A percentile compares a stretch with the other conserved stretches of the same genome.
Conservation (phyloP, 2,113 vertebrate genomes). For the Castor canadensis region DNA sequence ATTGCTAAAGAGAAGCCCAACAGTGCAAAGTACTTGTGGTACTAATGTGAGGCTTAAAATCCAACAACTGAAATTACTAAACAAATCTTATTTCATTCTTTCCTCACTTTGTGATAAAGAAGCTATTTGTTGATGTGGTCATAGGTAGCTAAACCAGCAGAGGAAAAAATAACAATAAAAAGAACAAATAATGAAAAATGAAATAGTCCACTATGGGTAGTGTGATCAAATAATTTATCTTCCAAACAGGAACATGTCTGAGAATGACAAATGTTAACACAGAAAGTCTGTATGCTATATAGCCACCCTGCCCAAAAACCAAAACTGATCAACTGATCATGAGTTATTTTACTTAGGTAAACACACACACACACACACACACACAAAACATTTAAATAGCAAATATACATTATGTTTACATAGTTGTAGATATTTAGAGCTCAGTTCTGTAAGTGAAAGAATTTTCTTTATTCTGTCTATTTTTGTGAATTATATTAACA, state of each 20-base stretch:
- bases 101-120: not conserved
- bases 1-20: not conserved
- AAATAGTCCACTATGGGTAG: not conserved
- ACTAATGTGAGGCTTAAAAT: not conserved
- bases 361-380: not conserved
- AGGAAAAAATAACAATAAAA: not conserved
- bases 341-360: slow-evolving; percentile 17
- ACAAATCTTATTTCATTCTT: not conserved
- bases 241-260: not conserved
- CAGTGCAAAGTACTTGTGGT: not conserved
- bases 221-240: not conserved
- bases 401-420: not conserved
- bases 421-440: slow-evolving; percentile 5
- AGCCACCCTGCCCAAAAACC: not conserved
- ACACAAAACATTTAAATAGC: not conserved
- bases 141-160: not conserved
- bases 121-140: not conserved
- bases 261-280: slow-evolving; percentile 24
- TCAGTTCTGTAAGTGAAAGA: slow-evolving; percentile 24
- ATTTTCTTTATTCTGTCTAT: not conserved
- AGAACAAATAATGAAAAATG: not conserved
- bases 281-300: not conserved
- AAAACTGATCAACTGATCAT: not conserved
- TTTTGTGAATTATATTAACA: slow-evolving; percentile 15
- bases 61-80: not conserved